A percentile compares a stretch with the other conserved stretches of the same genome.
These are phyloP conservation scores for Aethes cnicana DNA, from an alignment of 2,888 invertebrate species.

Conservation along the genomic window DNA sequence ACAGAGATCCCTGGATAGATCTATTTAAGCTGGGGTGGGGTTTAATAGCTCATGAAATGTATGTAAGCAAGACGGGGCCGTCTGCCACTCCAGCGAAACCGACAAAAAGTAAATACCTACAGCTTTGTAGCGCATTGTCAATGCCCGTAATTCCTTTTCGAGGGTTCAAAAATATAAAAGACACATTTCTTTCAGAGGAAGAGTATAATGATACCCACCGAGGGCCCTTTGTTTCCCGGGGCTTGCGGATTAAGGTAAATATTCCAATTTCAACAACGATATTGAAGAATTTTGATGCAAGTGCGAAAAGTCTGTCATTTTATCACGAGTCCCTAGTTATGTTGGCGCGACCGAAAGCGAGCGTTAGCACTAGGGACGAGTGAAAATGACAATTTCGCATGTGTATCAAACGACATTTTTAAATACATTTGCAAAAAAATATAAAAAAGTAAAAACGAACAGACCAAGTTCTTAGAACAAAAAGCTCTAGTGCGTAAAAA, in stretches of 20 bases:
- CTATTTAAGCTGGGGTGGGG: conserved; percentile 57
- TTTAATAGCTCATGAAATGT: conserved; percentile 82
- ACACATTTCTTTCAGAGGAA: conserved; percentile 52
- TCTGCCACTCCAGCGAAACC: conserved; percentile 58
- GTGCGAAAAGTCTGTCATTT: no score
- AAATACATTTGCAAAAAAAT: no score
- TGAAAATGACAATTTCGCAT: no score
- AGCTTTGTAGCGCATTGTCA: conserved; percentile 63
- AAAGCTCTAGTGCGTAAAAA: no score
- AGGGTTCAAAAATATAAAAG: conserved; percentile 56
- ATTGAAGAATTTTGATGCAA: neutral
- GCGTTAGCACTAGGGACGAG: no score
- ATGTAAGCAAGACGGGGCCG: conserved; percentile 72
- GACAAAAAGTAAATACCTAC: conserved; percentile 60
- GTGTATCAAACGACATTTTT: no score
- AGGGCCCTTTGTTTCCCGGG: conserved; percentile 11
- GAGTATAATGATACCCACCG: conserved; percentile 31
- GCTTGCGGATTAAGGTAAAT: neutral
- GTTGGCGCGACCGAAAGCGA: no score
- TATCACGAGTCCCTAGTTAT: no score
- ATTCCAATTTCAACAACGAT: neutral
- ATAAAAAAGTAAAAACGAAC: no score
- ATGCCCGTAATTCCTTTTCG: conserved; percentile 64
- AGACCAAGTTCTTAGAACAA: no score
- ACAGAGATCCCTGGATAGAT: conserved; percentile 41